Conservation (phyloP, 2,113 vertebrate genomes). For the Gobiocypris rarus region DNA sequence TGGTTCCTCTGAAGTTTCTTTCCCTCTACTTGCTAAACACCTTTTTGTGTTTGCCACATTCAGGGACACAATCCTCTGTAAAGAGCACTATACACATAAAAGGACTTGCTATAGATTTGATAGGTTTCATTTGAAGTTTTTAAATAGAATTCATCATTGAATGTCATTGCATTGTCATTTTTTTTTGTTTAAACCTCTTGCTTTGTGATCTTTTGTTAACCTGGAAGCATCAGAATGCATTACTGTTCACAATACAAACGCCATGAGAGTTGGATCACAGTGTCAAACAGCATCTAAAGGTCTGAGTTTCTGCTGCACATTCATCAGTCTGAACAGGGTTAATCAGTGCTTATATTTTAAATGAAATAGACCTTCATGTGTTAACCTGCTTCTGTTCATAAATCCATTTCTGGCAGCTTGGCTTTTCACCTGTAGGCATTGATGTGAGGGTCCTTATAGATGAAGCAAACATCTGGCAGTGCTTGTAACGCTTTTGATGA, state of each 20-base stretch:
- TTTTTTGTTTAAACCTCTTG: too few species aligned
- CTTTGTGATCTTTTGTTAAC: too few species aligned
- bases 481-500: conserved; percentile 2
- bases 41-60: neutral
- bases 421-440: conserved; percentile 23
- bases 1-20: neutral
- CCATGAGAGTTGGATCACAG: neutral
- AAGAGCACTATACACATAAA: too few species aligned
- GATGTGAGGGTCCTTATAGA: neutral
- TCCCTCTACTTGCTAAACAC: neutral
- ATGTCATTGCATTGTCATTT: too few species aligned
- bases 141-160: neutral
- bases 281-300: neutral
- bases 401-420: neutral
- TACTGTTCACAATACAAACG: neutral
- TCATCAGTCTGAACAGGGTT: neutral
- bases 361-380: neutral
- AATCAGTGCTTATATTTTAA: neutral
- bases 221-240: neutral
- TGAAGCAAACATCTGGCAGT: conserved; percentile 16
- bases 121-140: neutral
- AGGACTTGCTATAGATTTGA: neutral
- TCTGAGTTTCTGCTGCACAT: neutral
- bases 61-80: neutral
- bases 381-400: conserved; percentile 7